Base-by-base conservation (phyloP, 2,113 vertebrate genomes). In the Fulmarus glacialis region DNA sequence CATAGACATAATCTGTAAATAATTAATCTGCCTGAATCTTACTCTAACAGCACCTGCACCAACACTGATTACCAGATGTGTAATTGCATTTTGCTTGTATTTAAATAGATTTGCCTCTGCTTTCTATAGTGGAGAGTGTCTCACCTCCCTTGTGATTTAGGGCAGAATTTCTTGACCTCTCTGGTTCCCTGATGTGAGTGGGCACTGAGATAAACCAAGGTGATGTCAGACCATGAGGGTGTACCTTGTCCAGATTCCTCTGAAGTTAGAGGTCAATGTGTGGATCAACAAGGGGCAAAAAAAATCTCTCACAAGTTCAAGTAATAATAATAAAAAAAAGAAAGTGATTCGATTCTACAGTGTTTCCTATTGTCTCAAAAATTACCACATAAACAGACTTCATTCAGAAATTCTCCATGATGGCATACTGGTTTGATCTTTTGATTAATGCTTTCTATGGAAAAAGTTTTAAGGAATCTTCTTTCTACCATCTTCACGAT, bases 11-110 rank as follows among this genome's bases (percentile, higher is more conserved):
- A 87, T 97, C 95, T 97, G 62, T 91, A 98, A 97, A 96, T 96
- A 97, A 97, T 96, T 95, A 97, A 97, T 97, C 96, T 97, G 56
- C 82, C 87, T 77, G 89, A 91, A 93, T 97, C 85, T 96, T 97
- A 97, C 96, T 96, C 94, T 82, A 96, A 85, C 87, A 95, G 95
- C 95, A 97, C 93, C 92, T 97, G 91, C 89, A 97, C 81, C 88
- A 96, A 95, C 74, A 96, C 70, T 97, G 93, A 96, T 97, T 97
- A 96, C 75, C 85, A 91, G 77, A 97, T 97, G 83, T 91, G 95
- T 82, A 97, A 94, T 95, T 97, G 73, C 29, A 80, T 95, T 96
- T 95, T 90, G 50, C 73, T 96, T 97, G 60, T 80, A 80, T 90
- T 97, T 96, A 96, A 95, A 93, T 90, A 94, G 78, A 89, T 97